These are phyloP conservation scores for Lateolabrax maculatus DNA, from an alignment of 2,797 vertebrate species.

Conservation along the genomic window DNA sequence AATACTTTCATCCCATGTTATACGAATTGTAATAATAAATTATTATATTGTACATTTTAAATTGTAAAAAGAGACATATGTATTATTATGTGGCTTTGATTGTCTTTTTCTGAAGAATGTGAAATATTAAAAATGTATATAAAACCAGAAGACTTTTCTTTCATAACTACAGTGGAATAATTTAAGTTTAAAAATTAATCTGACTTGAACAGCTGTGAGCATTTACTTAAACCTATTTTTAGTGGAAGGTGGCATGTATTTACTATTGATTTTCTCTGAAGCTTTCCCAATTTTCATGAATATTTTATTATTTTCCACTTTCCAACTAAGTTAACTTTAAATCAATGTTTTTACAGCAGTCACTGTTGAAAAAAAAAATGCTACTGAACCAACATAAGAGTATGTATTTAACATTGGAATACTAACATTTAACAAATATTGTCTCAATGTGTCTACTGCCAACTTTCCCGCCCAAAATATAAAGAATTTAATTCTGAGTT, in stretches of 20 bases:
- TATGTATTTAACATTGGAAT: neutral
- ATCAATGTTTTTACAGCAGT: neutral
- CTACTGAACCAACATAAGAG: neutral
- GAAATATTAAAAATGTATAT: slow-evolving; percentile 85
- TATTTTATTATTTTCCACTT: slow-evolving; percentile 21
- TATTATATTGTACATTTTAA: slow-evolving; percentile 86
- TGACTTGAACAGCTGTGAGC: slow-evolving; percentile 4
- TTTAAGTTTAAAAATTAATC: neutral
- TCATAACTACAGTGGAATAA: slow-evolving; percentile 8
- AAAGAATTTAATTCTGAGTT: no score
- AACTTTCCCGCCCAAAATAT: neutral
- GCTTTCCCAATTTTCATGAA: neutral
- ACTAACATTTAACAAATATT: neutral
- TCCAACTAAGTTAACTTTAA: no score
- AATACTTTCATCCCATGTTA: slow-evolving; percentile 77
- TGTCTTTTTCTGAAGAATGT: slow-evolving; percentile 83
- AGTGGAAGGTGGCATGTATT: slow-evolving; percentile 21
- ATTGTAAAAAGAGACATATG: slow-evolving; percentile 83
- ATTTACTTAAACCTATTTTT: slow-evolving; percentile 8
- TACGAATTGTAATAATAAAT: slow-evolving; percentile 84
- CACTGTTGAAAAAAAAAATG: neutral
- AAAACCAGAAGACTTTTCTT: slow-evolving; percentile 56
- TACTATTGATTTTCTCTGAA: neutral
- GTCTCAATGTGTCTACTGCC: no score
- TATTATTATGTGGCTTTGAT: slow-evolving; percentile 83